A percentile compares a stretch with the other conserved stretches of the same genome.
phyloP scores from a whole-genome alignment of 1,140 invertebrate species.

The Steinernema khuongi region DNA sequence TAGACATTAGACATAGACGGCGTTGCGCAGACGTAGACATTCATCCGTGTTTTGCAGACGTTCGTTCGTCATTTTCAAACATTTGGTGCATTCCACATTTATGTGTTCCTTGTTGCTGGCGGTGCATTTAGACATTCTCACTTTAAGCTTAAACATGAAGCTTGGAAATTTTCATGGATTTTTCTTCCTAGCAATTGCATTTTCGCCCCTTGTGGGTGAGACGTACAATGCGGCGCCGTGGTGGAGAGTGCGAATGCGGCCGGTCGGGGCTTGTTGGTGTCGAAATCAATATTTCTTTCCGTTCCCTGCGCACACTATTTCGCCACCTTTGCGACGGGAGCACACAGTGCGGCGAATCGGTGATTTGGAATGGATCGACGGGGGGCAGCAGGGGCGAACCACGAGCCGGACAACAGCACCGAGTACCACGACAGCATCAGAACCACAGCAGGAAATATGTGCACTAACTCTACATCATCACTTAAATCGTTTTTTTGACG shows the following conservation, averaged over 20 bases:
- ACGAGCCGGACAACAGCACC: not conserved
- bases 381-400: not conserved
- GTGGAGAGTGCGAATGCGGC: too few relatives aligned
- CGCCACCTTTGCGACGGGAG: not conserved
- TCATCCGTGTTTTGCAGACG: too few relatives aligned
- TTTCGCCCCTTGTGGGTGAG: too few relatives aligned
- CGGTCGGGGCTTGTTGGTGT: not conserved
- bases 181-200: too few relatives aligned
- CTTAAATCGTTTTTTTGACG: constrained; percentile 4
- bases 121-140: too few relatives aligned
- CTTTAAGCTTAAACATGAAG: too few relatives aligned
- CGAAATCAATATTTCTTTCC: not conserved
- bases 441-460: constrained; percentile 7
- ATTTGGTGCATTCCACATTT: too few relatives aligned
- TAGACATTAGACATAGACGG: not conserved
- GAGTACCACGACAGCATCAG: not conserved
- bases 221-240: too few relatives aligned
- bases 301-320: constrained; percentile 15
- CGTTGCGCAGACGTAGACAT: too few relatives aligned
- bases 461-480: constrained; percentile 13
- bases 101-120: too few relatives aligned
- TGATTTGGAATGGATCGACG: constrained; percentile 3
- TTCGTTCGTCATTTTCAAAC: too few relatives aligned
- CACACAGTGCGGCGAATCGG: not conserved
- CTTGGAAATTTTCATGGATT: too few relatives aligned